Evolutionary conservation across 1,140 invertebrate species (phyloP).

Genomic region (Palaemon carinicauda): DNA sequence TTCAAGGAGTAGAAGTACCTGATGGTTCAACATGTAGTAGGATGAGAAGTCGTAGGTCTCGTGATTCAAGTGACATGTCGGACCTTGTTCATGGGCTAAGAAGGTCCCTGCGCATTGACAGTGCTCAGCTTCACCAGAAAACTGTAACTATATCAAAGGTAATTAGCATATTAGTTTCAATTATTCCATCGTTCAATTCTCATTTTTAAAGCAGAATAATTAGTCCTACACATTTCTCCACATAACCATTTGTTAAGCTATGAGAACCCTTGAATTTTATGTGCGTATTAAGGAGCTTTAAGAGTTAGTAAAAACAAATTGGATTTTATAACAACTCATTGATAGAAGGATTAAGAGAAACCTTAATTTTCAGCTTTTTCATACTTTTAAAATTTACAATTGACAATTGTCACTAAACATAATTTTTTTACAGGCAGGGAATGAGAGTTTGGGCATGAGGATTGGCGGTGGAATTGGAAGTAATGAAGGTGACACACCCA

Average conservation of each 20-base stretch:
- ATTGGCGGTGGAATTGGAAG: conserved; percentile 68
- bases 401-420: too few species aligned
- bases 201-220: too few species aligned
- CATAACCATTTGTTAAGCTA: too few species aligned
- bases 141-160: conserved; percentile 66
- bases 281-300: too few species aligned
- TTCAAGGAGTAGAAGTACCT: background rate
- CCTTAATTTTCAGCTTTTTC: too few species aligned
- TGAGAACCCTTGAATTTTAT: too few species aligned
- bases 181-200: too few species aligned
- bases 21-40: conserved; percentile 19
- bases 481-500: conserved; percentile 68
- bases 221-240: too few species aligned
- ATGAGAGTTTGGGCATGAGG: conserved; percentile 68
- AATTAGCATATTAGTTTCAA: background rate
- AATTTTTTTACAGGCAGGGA: conserved; percentile 55
- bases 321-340: too few species aligned
- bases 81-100: conserved; percentile 39
- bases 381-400: too few species aligned
- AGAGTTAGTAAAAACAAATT: too few species aligned
- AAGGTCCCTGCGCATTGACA: conserved; percentile 60
- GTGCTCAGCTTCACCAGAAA: conserved; percentile 63
- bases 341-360: too few species aligned
- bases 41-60: conserved; percentile 35
- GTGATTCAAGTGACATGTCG: conserved; percentile 51